Evolutionary conservation across 2,797 vertebrate genomes (phyloP), one percentile per base, ranked within the genome.

Genomic region (Hydrolagus colliei): DNA sequence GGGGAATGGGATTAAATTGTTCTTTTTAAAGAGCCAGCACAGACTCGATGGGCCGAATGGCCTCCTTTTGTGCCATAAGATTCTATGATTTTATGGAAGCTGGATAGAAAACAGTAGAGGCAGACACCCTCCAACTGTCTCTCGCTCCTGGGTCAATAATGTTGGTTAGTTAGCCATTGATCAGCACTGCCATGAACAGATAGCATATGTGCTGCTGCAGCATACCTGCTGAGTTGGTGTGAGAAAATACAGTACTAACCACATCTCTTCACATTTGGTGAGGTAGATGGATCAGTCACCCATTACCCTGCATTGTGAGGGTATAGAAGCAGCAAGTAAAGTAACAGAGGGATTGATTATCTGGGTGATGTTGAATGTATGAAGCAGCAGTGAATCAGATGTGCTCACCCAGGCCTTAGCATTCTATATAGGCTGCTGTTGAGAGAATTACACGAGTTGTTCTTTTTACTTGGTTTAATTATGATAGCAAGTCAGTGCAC

Each of bases 101-200:
- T 77, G 75, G 80, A 87, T 62, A 0, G 88, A 65, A 80, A 79
- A 85, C 0, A 0, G 5, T 73, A 87, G 86, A 88, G 41, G 86
- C 35, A 87, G n/a, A 74, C 14, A 27, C 11, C 18, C 86, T 85
- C 73, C 87, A 41, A 72, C 82, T 9, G 10, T 73, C 10, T 76
- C 75, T 68, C 2, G 88, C 61, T 22, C 86, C 52, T 4, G 32
- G 12, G 80, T 88, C 67, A 87, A 0, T 87, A 73, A 73, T 10
- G 13, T 20, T 87, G 7, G 74, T 80, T 87, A 88, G 85, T 41
- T 65, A 88, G 79, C 85, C 12, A 35, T 73, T 87, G 76, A 87
- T 86, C 88, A 18, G 22, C 68, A 72, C n/a, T 87, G 8, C 41
- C 35, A 76, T 85, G 16, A 85, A 74, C 77, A 86, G 14, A 86